Evolutionary conservation across 2,113 vertebrate species (phyloP).

Genomic region (Garra rufa): DNA sequence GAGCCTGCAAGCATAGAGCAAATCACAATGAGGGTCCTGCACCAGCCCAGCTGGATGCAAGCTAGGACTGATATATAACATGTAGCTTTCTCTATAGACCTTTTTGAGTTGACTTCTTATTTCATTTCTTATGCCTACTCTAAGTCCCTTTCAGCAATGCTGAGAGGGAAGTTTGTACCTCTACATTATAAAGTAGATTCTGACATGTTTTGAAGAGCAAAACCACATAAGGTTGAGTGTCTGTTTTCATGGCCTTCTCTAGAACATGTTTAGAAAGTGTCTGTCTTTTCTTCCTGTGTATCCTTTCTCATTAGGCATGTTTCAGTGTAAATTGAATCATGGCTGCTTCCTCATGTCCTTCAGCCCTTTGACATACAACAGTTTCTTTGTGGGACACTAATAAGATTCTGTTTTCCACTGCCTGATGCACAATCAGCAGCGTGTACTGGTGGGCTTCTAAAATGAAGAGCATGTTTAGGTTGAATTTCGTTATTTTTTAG

Average conservation of each 20-base stretch:
- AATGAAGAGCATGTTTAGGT: not conserved
- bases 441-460: not conserved
- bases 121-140: not conserved
- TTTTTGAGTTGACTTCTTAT: too few species aligned
- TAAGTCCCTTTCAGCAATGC: not conserved
- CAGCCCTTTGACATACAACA: not conserved
- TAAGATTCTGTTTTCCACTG: not conserved
- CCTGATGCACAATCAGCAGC: not conserved
- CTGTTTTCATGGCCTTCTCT: not conserved
- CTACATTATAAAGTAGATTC: not conserved
- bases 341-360: not conserved
- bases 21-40: not conserved
- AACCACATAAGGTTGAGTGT: not conserved
- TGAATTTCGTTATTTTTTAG: not conserved
- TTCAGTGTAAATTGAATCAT: slow-evolving; percentile 15
- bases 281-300: not conserved
- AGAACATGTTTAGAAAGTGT: not conserved
- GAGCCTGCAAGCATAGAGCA: not conserved
- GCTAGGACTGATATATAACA: too few species aligned
- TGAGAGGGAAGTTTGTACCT: not conserved
- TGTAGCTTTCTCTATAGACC: too few species aligned
- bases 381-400: slow-evolving; percentile 33
- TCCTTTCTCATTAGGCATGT: not conserved
- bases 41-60: not conserved
- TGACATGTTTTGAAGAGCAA: slow-evolving; percentile 1